Percentiles rank a stretch among this genome's conserved stretches.
Evolutionary conservation across 2,888 invertebrate species (phyloP).

Genomic region (Nymphalis polychloros): DNA sequence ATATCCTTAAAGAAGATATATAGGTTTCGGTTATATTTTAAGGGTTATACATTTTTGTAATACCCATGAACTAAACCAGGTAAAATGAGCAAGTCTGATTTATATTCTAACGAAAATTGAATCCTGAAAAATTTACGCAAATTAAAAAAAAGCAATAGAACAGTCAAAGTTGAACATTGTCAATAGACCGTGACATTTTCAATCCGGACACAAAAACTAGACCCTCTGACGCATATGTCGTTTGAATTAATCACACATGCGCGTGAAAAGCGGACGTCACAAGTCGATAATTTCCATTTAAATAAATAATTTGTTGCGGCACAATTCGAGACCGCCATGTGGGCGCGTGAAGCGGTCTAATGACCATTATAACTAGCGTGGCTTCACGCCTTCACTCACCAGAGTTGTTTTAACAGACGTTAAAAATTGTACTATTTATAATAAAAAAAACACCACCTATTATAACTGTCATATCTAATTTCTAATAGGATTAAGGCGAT

Average conservation of each 20-base stretch:
- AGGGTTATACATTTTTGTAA: no score
- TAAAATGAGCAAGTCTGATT: background rate
- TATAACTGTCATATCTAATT: slow-evolving; percentile 11
- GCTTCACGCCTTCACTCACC: slow-evolving; percentile 72
- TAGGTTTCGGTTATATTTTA: no score
- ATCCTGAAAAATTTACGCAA: background rate
- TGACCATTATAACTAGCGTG: slow-evolving; percentile 72
- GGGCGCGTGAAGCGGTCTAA: slow-evolving; percentile 67
- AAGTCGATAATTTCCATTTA: slow-evolving; percentile 73
- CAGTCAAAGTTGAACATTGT: background rate
- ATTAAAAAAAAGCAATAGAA: background rate
- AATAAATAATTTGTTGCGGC: slow-evolving; percentile 79
- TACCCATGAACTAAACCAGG: no score
- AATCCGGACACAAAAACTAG: slow-evolving; percentile 53
- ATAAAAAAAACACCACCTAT: background rate
- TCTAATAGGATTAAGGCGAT: background rate
- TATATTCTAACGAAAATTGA: no score
- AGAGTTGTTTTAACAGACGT: slow-evolving; percentile 20
- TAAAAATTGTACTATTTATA: background rate
- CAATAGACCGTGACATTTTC: slow-evolving; percentile 56
- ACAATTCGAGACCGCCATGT: slow-evolving; percentile 73
- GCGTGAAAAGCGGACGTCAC: slow-evolving; percentile 59
- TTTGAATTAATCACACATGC: slow-evolving; percentile 64
- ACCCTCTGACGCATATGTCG: slow-evolving; percentile 59
- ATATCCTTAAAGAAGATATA: no score